Evolutionary conservation across 2,113 vertebrate genomes (phyloP).

Genomic region (Struthio camelus): DNA sequence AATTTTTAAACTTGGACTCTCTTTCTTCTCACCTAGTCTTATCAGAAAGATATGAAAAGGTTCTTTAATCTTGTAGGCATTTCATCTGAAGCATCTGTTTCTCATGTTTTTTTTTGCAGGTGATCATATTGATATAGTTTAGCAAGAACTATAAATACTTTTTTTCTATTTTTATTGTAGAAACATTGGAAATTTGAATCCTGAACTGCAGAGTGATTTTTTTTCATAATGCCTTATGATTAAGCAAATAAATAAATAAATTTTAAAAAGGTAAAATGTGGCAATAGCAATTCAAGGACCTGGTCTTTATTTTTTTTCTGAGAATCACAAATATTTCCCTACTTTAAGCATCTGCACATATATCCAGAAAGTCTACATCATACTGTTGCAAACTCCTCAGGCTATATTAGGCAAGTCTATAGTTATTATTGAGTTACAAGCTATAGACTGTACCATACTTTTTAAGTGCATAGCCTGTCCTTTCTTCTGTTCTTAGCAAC

Average conservation of each 20-base stretch:
- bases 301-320: not conserved
- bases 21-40: not conserved
- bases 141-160: not conserved
- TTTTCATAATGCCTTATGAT: not conserved
- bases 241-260: not conserved
- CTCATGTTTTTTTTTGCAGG: not conserved
- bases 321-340: not conserved
- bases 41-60: not conserved
- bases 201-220: not conserved
- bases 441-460: not conserved
- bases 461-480: not conserved
- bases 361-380: not conserved
- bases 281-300: not conserved
- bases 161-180: not conserved
- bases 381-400: not conserved
- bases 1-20: not conserved
- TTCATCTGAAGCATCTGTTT: not conserved
- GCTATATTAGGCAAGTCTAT: not conserved
- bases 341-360: not conserved
- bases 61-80: not conserved
- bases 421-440: not conserved
- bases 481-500: not conserved
- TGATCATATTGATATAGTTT: not conserved
- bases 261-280: not conserved
- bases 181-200: not conserved